Base-by-base conservation (phyloP, 2,888 invertebrate genomes). In the Acrobasis consociella region DNA sequence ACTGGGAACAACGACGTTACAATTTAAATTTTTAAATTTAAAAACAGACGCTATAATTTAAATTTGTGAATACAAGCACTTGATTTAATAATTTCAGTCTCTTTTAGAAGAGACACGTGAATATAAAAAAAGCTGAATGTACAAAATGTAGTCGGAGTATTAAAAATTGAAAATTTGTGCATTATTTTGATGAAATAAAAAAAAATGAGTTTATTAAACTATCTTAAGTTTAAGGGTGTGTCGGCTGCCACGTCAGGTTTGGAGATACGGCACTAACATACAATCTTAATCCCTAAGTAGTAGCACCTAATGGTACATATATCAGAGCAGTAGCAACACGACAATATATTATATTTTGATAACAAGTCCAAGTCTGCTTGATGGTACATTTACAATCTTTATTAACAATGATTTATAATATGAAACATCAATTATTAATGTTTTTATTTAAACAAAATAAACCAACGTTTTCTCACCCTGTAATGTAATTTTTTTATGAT, bases 261-360 rank as follows among this genome's bases (percentile, higher is more conserved):
- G 15, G 50, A 53, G 46, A 38, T 49, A 49, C 49, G 55, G 58
- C 39, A 63, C 53, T 52, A 65, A 60, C 56, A 62, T 60, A 56
- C 75, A 74, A 79, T 72, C 74, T 81, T 83, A 85, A 72, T 72
- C 74, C 82, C 86, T 88, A 87, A 81, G 75, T 84, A 81, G 76
- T 84, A 90, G 90, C 90, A 90, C 90, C 90, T 86, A 82, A 85
- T 85, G 89, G 88, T 89, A 88, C 80, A 75, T 81, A 79, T 76
- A 77, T 75, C 69, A 75, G 68, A 46, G 62, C 62, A 69, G 68
- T 69, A 76, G 70, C 62, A 75, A 71, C 56, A 56, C 76, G 80
- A 80, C 77, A 78, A 81, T 76, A 75, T 73, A 71, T 77, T 59
- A 59, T 59, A 59, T 49, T 59, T 49, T 59, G 31, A 37, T 49